Percentiles rank a stretch among this genome's conserved stretches.
phyloP scores from a whole-genome alignment of 2,113 vertebrate genomes.

The Motacilla alba region DNA sequence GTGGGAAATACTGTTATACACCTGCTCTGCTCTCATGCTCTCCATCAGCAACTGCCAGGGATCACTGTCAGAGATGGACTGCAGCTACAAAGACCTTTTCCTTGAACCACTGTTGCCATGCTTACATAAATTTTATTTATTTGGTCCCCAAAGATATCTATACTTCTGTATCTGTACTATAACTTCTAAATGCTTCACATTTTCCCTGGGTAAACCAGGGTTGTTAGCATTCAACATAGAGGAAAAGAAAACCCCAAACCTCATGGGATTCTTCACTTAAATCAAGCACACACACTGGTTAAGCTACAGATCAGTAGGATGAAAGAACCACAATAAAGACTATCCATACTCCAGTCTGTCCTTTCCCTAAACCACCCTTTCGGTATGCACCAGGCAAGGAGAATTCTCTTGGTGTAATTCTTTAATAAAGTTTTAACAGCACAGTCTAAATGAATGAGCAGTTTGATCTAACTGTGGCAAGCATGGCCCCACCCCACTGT shows the following conservation, averaged over 20 bases:
- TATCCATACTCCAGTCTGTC: background rate
- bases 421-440: background rate
- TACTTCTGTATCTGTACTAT: too few relatives aligned
- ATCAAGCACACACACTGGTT: background rate
- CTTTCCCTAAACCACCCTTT: background rate
- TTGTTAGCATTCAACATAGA: background rate
- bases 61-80: background rate
- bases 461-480: background rate
- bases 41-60: background rate
- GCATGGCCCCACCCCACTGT: rapidly evolving
- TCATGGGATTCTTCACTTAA: background rate
- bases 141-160: background rate
- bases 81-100: background rate
- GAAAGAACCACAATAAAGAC: background rate
- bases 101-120: background rate
- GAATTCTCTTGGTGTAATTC: background rate
- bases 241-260: background rate
- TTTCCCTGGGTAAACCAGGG: background rate
- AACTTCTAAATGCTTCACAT: background rate
- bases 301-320: background rate
- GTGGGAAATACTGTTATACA: background rate
- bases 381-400: background rate
- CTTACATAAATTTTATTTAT: background rate
- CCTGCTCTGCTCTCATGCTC: background rate
- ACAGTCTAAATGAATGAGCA: background rate